Percentiles rank a stretch among this genome's conserved stretches.
Evolutionary conservation across 92 coral and sea anemone genomes (phyloP).

Genomic region (Phenganax marumi): DNA sequence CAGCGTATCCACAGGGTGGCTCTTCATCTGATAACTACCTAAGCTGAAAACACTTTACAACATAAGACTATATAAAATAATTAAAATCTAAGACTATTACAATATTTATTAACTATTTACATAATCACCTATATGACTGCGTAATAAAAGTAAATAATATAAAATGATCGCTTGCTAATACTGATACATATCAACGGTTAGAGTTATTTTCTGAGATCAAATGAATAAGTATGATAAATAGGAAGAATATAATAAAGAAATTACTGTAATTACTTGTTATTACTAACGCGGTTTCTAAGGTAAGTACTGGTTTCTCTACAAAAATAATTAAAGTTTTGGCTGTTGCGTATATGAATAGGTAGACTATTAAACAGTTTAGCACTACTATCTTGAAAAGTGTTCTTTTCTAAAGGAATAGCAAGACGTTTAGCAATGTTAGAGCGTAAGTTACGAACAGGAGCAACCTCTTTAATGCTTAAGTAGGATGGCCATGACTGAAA

Average conservation of each 20-base stretch:
- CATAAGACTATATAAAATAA: no score
- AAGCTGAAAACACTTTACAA: no score
- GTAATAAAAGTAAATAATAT: no score
- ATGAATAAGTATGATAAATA: no score
- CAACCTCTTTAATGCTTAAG: slow-evolving; percentile 24
- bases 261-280: neutral
- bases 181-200: no score
- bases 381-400: slow-evolving; percentile 31
- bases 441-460: slow-evolving; percentile 19
- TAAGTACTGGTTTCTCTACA: neutral
- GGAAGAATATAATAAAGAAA: neutral
- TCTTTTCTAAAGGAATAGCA: slow-evolving; percentile 12
- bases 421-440: slow-evolving; percentile 20
- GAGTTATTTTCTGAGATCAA: no score
- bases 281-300: slow-evolving; percentile 30
- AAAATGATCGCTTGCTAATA: no score
- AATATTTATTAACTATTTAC: neutral
- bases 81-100: neutral
- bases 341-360: slow-evolving; percentile 19
- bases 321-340: slow-evolving; percentile 19
- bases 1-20: slow-evolving; percentile 14
- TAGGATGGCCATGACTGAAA: slow-evolving; percentile 39
- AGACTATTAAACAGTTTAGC: slow-evolving; percentile 21
- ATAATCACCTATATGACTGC: no score
- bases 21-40: slow-evolving; percentile 8